These are phyloP conservation scores for Anser cygnoides DNA, from an alignment of 2,113 vertebrate genomes.

Conservation along the genomic window DNA sequence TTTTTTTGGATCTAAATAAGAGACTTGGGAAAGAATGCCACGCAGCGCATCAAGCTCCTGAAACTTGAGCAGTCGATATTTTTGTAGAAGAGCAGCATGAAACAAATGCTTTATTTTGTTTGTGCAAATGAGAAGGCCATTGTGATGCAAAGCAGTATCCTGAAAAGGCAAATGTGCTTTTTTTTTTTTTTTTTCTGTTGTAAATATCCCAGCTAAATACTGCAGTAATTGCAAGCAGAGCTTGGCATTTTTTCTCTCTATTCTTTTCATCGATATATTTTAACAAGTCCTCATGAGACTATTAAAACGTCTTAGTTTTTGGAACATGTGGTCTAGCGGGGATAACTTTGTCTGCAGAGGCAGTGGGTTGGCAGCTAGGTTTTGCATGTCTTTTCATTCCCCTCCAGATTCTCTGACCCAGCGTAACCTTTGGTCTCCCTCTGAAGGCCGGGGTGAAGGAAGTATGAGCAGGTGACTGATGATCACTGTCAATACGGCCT, in stretches of 20 bases:
- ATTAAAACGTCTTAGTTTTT: conserved; percentile 76
- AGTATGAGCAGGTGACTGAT: conserved; percentile 87
- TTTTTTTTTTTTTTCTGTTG: not conserved
- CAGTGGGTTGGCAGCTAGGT: conserved; percentile 68
- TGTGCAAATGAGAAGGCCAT: conserved; percentile 68
- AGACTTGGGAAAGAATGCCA: conserved; percentile 4
- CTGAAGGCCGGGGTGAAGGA: conserved; percentile 76
- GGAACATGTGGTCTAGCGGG: conserved; percentile 69
- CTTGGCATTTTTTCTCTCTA: conserved; percentile 60
- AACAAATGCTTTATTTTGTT: conserved; percentile 69
- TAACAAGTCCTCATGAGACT: conserved; percentile 75
- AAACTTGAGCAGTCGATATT: conserved; percentile 53
- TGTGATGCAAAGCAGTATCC: conserved; percentile 74
- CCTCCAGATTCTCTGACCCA: conserved; percentile 80
- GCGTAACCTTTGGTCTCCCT: conserved; percentile 80
- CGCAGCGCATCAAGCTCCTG: not conserved
- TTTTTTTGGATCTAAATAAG: conserved; percentile 10
- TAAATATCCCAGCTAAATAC: conserved; percentile 63
- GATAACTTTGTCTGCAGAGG: conserved; percentile 68
- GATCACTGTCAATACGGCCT: conserved; percentile 77
- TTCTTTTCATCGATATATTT: conserved; percentile 73
- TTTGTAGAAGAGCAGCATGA: conserved; percentile 45
- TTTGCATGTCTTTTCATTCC: conserved; percentile 78
- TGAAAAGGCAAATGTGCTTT: conserved; percentile 63
- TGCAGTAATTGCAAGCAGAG: conserved; percentile 73